phyloP scores from a whole-genome alignment of 2,797 vertebrate genomes.

The Bufotes viridis region DNA sequence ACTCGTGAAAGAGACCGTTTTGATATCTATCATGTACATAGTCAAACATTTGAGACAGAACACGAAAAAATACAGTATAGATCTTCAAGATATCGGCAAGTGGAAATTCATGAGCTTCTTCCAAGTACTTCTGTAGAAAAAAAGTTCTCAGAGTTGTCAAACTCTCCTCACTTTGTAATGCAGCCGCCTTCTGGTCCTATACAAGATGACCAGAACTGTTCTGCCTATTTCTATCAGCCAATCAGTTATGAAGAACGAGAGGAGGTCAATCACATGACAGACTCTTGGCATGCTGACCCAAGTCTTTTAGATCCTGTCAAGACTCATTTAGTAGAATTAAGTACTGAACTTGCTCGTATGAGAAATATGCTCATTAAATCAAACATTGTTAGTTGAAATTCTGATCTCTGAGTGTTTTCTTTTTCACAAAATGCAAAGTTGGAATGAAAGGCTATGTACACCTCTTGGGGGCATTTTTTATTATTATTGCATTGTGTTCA shows the following conservation, averaged over 20 bases:
- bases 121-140: neutral
- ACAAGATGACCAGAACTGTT: neutral
- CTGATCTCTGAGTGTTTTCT: neutral
- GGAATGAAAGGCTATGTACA: no score
- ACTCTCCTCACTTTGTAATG: neutral
- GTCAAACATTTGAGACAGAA: neutral
- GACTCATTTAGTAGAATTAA: neutral
- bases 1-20: neutral
- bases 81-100: neutral
- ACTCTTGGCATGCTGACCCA: neutral
- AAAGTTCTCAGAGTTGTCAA: neutral
- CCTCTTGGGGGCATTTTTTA: no score
- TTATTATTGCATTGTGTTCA: no score
- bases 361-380: neutral
- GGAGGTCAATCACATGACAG: neutral
- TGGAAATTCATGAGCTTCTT: neutral
- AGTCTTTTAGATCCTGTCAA: constrained; percentile 6
- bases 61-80: neutral
- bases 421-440: neutral
- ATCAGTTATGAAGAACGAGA: neutral
- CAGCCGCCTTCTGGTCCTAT: neutral
- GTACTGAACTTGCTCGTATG: neutral
- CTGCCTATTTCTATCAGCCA: neutral
- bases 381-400: neutral
- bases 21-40: neutral